Evolutionary conservation across 1,140 invertebrate species (phyloP).

Genomic region (Panonychus citri): DNA sequence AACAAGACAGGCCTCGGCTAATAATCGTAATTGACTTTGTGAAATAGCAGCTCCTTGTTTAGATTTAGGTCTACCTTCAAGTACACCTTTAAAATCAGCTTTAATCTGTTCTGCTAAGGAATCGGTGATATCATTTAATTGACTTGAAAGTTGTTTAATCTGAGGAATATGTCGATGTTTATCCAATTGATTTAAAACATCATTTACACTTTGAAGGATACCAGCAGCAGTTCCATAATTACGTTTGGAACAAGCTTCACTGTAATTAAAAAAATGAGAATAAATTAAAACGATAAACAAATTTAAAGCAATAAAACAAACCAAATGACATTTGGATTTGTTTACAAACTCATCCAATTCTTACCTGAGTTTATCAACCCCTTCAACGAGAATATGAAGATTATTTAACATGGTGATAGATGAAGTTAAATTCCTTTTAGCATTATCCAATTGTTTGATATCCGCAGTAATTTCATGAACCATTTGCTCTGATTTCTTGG

Average conservation of each 20-base stretch:
- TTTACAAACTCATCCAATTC: too few species aligned
- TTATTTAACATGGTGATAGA: conserved; percentile 96
- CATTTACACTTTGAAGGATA: conserved; percentile 82
- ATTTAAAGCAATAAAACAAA: not conserved
- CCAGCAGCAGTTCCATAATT: conserved; percentile 85
- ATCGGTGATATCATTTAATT: conserved; percentile 55
- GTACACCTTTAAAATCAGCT: conserved; percentile 77
- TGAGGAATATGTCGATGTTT: conserved; percentile 61
- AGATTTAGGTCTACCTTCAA: conserved; percentile 44
- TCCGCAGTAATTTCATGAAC: conserved; percentile 81
- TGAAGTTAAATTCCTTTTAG: conserved; percentile 86
- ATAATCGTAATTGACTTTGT: conserved; percentile 30
- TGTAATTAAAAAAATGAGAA: not conserved
- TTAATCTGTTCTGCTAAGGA: conserved; percentile 72
- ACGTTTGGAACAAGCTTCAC: conserved; percentile 29
- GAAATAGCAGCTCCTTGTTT: conserved; percentile 32
- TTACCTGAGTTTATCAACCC: conserved; percentile 53
- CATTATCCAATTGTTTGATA: conserved; percentile 92
- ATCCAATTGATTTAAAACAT: conserved; percentile 73
- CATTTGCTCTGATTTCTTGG: conserved; percentile 84
- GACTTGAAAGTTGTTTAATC: conserved; percentile 55
- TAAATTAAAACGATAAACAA: not conserved
- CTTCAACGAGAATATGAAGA: conserved; percentile 87
- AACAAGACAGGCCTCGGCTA: conserved; percentile 76
- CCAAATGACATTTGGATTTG: too few species aligned